Conservation (phyloP, 2,888 invertebrate species). For the Ophion ventricosus region DNA sequence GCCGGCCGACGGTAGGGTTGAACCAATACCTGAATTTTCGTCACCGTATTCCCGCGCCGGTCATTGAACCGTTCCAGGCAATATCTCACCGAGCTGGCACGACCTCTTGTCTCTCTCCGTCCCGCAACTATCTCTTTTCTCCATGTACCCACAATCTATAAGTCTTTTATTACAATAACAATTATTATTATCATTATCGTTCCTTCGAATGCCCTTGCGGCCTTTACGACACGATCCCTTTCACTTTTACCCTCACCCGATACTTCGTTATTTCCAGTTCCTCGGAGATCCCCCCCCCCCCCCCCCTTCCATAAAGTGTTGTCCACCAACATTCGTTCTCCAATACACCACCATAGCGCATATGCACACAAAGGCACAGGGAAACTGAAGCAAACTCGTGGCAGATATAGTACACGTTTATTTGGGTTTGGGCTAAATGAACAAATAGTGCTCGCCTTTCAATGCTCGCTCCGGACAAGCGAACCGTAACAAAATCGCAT, state of each 20-base stretch:
- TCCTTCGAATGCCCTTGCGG: too few species aligned
- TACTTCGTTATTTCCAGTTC: too few species aligned
- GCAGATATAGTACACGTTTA: too few species aligned
- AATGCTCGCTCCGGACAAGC: constrained; percentile 1
- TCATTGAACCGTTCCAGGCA: constrained; percentile 59
- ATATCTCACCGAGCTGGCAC: constrained; percentile 34
- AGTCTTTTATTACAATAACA: not conserved
- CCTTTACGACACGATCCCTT: too few species aligned
- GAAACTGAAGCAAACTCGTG: too few species aligned
- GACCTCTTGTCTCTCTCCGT: constrained; percentile 28
- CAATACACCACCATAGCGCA: too few species aligned
- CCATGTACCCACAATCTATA: not conserved
- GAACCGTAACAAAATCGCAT: not conserved
- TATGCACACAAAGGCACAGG: too few species aligned
- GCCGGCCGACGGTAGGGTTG: constrained; percentile 13
- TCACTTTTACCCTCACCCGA: too few species aligned
- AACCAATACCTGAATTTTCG: constrained; percentile 62
- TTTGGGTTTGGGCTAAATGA: too few species aligned
- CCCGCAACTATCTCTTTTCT: constrained; percentile 2
- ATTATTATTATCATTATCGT: not conserved
- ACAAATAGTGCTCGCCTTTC: not conserved
- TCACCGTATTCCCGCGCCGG: constrained; percentile 60
- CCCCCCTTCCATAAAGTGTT: too few species aligned
- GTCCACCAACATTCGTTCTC: too few species aligned
- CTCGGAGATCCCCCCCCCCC: too few species aligned